Percentiles rank a stretch among this genome's conserved stretches.
These are phyloP conservation scores for Dendrolimus pini DNA, from an alignment of 2,888 invertebrate genomes.

Conservation along the genomic window DNA sequence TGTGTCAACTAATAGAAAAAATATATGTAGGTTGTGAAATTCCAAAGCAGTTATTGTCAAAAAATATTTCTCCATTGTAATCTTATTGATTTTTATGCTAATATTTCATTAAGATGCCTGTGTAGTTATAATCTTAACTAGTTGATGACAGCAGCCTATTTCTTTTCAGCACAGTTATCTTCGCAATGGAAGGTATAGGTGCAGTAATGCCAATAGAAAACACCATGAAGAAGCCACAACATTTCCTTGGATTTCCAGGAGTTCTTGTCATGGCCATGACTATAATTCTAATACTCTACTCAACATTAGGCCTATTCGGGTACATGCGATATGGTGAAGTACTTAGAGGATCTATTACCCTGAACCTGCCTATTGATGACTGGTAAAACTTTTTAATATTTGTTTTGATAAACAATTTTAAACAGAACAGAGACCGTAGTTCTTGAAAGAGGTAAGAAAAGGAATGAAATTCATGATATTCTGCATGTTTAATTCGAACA, in stretches of 20 bases:
- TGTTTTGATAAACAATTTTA: background rate
- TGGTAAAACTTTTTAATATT: slow-evolving; percentile 65
- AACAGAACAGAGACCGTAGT: too few species aligned
- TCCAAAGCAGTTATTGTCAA: too few species aligned
- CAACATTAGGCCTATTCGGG: slow-evolving; percentile 90
- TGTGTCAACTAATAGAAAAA: background rate
- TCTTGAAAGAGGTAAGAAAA: too few species aligned
- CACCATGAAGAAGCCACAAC: slow-evolving; percentile 88
- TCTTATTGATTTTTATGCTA: too few species aligned
- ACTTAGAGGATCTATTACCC: slow-evolving; percentile 85
- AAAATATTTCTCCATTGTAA: too few species aligned
- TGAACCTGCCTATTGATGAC: slow-evolving; percentile 84
- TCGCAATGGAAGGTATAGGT: slow-evolving; percentile 98
- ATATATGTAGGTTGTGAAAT: too few species aligned
- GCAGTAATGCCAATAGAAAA: slow-evolving; percentile 96
- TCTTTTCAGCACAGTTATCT: slow-evolving; percentile 88
- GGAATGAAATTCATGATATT: too few species aligned
- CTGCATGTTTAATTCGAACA: too few species aligned
- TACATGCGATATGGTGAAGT: slow-evolving; percentile 88
- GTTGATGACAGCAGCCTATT: too few species aligned
- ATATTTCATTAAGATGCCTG: too few species aligned
- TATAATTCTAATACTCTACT: slow-evolving; percentile 85
- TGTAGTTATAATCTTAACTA: too few species aligned
- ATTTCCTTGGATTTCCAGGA: slow-evolving; percentile 88
- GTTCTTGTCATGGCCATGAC: slow-evolving; percentile 91